These are phyloP conservation scores for Terrapene triunguis DNA, from an alignment of 2,113 vertebrate genomes.

Conservation along the genomic window DNA sequence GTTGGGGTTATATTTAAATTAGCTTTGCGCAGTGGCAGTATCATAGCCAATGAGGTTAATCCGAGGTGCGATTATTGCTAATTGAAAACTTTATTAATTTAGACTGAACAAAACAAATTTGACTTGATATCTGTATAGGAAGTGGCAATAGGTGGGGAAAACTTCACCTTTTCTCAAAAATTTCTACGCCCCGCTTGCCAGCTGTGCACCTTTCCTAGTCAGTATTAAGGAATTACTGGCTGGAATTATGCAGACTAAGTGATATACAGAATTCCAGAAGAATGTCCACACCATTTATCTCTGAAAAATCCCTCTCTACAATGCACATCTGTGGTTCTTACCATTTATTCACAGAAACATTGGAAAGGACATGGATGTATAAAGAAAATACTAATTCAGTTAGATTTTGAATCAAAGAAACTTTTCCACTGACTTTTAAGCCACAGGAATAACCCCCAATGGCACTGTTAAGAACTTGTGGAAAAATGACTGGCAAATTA, in stretches of 20 bases:
- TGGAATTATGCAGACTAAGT: background rate
- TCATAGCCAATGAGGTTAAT: too few species aligned
- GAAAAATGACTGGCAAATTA: background rate
- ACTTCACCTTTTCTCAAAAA: rapidly evolving
- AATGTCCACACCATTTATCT: background rate
- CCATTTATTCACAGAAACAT: rapidly evolving
- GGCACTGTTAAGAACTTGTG: background rate
- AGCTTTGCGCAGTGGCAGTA: too few species aligned
- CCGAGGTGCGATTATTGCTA: too few species aligned
- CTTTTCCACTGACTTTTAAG: background rate
- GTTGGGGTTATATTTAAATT: background rate
- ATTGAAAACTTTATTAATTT: background rate
- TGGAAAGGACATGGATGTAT: rapidly evolving
- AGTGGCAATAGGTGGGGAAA: background rate
- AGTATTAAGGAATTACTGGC: rapidly evolving
- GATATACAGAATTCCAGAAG: background rate
- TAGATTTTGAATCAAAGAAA: background rate
- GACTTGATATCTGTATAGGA: background rate
- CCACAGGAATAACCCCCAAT: background rate
- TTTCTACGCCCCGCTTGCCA: background rate
- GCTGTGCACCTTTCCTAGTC: background rate
- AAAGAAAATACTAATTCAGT: background rate
- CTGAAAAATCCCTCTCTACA: background rate
- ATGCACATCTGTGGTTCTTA: rapidly evolving
- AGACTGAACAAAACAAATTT: rapidly evolving